phyloP scores from a whole-genome alignment of 2,888 invertebrate species.

The Syritta pipiens region DNA sequence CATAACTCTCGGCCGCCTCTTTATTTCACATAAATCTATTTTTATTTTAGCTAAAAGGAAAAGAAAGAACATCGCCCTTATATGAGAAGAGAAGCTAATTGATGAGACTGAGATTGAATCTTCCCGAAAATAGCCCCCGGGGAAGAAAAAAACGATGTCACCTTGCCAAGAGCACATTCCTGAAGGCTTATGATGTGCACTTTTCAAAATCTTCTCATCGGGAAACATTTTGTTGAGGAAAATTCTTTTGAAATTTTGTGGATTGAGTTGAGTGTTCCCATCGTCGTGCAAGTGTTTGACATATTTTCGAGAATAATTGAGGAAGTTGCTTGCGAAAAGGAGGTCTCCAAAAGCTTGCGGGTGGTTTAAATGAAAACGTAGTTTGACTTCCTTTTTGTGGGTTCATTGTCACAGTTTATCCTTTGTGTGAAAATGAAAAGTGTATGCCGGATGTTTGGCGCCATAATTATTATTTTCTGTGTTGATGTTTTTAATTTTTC shows the following conservation, averaged over 20 bases:
- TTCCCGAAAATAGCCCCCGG: slow-evolving; percentile 4
- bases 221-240: not conserved
- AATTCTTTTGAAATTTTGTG: not conserved
- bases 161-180: slow-evolving; percentile 16
- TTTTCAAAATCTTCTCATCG: not conserved
- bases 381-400: not conserved
- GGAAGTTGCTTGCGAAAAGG: no score
- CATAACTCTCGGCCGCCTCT: no score
- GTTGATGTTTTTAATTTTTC: no score
- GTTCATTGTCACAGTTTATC: not conserved
- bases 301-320: no score
- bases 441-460: not conserved
- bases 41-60: no score
- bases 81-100: no score
- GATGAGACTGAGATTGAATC: no score
- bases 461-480: no score
- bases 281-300: not conserved
- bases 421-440: not conserved
- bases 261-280: not conserved
- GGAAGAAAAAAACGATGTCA: slow-evolving; percentile 7
- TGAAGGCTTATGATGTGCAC: slow-evolving; percentile 8
- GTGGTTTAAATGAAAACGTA: not conserved
- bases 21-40: no score
- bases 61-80: no score
- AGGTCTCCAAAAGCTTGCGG: no score